Evolutionary conservation across 2,797 vertebrate genomes (phyloP).

Genomic region (Sciurus carolinensis): DNA sequence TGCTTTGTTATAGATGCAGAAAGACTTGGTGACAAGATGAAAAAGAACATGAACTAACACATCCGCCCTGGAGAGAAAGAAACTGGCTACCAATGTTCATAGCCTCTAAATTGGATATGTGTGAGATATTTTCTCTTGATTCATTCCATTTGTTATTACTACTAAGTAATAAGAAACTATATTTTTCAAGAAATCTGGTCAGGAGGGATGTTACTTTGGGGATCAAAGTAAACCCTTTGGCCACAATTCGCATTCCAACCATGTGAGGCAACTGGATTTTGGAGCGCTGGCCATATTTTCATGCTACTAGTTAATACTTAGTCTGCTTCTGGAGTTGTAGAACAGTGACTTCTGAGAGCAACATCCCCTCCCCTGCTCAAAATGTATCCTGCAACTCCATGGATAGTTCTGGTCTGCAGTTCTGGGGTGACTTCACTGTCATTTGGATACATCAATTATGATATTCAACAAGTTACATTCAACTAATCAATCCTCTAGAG

Average conservation of each 20-base stretch:
- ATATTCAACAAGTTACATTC: not conserved
- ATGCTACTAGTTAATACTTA: not conserved
- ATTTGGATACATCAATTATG: not conserved
- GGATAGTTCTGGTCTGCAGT: not conserved
- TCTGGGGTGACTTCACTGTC: not conserved
- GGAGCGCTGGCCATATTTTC: not conserved
- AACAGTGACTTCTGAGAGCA: not conserved
- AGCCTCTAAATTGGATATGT: no score
- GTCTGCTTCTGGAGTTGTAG: not conserved
- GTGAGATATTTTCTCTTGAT: no score
- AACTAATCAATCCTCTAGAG: not conserved
- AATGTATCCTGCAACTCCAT: not conserved
- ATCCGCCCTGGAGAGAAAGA: no score
- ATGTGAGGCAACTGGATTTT: not conserved
- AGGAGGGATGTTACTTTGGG: not conserved
- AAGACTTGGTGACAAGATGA: not conserved
- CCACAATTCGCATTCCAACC: not conserved
- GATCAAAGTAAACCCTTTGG: not conserved
- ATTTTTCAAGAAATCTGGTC: no score
- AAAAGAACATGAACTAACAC: no score
- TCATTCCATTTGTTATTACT: no score
- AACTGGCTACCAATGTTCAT: no score
- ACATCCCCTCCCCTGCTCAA: rapidly evolving
- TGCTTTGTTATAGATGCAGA: not conserved
- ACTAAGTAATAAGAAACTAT: no score